phyloP scores from a whole-genome alignment of 1,140 invertebrate species.

The Gerris buenoi region DNA sequence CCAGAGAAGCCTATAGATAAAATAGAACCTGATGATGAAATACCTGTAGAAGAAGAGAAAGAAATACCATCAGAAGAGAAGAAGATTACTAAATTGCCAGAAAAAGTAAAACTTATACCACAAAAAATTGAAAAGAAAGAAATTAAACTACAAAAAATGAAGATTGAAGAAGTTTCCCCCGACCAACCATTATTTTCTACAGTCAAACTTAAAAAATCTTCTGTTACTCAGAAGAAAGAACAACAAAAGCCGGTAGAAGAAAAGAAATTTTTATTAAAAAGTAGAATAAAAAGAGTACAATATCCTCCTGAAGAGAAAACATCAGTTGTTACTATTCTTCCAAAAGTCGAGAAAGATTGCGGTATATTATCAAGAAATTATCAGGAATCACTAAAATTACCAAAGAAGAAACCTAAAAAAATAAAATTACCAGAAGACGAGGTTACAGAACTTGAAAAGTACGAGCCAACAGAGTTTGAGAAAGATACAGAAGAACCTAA shows the following conservation, averaged over 20 bases:
- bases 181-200: slow-evolving; percentile 39
- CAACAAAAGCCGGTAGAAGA: slow-evolving; percentile 35
- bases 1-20: slow-evolving; percentile 11
- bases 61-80: slow-evolving; percentile 6
- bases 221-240: slow-evolving; percentile 34
- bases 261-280: slow-evolving; percentile 44
- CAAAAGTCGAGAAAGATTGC: slow-evolving; percentile 31
- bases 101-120: slow-evolving; percentile 7
- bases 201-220: slow-evolving; percentile 46
- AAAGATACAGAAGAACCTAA: slow-evolving; percentile 24
- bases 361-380: slow-evolving; percentile 52
- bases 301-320: slow-evolving; percentile 30
- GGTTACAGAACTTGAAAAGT: slow-evolving; percentile 34
- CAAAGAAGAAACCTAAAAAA: slow-evolving; percentile 39
- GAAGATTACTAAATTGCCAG: slow-evolving; percentile 7
- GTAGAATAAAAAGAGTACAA: slow-evolving; percentile 38
- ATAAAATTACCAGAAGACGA: slow-evolving; percentile 31
- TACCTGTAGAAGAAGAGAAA: neutral
- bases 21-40: neutral
- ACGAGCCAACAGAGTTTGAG: slow-evolving; percentile 27
- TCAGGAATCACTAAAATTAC: slow-evolving; percentile 44
- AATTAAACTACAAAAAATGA: slow-evolving; percentile 33
- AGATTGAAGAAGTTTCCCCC: slow-evolving; percentile 27
- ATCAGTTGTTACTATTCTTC: slow-evolving; percentile 19
- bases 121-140: slow-evolving; percentile 29